phyloP scores from a whole-genome alignment of 2,888 invertebrate species.

The Andrena dorsata region DNA sequence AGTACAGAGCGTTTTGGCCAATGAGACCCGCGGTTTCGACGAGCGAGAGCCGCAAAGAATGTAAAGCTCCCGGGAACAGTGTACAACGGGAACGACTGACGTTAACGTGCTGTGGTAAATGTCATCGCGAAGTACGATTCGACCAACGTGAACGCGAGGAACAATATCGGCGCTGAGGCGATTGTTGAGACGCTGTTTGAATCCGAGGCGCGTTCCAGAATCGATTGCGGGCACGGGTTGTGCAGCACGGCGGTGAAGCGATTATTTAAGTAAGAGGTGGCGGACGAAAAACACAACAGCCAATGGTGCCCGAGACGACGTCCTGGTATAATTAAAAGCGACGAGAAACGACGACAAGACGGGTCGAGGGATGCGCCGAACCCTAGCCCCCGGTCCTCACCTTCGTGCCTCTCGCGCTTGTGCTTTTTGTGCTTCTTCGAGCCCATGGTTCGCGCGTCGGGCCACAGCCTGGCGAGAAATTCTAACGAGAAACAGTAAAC shows the following conservation, averaged over 20 bases:
- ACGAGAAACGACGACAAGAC: conserved; percentile 44
- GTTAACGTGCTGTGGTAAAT: background rate
- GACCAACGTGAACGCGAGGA: background rate
- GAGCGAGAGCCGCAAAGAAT: too few species aligned
- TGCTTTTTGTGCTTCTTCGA: conserved; percentile 84
- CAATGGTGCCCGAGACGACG: conserved; percentile 23
- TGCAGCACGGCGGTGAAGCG: conserved; percentile 13
- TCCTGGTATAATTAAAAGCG: conserved; percentile 30
- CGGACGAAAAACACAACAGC: conserved; percentile 29
- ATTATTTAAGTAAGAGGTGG: conserved; percentile 11
- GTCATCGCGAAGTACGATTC: conserved; percentile 34
- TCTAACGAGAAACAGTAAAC: conserved; percentile 45
- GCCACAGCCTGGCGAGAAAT: conserved; percentile 70
- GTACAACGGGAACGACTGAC: conserved; percentile 14
- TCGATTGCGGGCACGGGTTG: background rate
- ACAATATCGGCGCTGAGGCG: background rate
- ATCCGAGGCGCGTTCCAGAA: conserved; percentile 27
- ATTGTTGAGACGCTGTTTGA: conserved; percentile 33
- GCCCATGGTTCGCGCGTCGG: conserved; percentile 79
- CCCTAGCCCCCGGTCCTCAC: conserved; percentile 73
- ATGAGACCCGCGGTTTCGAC: background rate
- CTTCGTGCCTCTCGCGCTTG: conserved; percentile 83
- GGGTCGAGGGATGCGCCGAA: conserved; percentile 49
- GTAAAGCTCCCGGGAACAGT: background rate
- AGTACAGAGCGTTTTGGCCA: conserved; percentile 12